Evolutionary conservation across 1,140 invertebrate genomes (phyloP).

Genomic region (Aphis craccivora): DNA sequence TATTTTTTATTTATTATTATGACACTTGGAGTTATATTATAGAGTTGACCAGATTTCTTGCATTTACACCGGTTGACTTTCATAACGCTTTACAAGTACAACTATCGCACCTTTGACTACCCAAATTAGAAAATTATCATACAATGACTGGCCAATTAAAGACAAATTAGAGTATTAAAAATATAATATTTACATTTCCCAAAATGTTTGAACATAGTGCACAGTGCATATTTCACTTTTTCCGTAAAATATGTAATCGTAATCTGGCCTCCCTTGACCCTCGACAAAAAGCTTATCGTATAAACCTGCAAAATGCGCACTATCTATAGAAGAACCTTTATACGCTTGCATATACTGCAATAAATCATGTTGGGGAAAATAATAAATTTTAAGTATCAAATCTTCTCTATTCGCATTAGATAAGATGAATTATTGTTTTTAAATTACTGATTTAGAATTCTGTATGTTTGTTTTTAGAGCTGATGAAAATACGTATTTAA

Average conservation of each 20-base stretch:
- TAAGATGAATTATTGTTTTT: background rate
- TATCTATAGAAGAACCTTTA: too few relatives aligned
- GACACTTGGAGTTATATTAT: too few relatives aligned
- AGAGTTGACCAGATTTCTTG: too few relatives aligned
- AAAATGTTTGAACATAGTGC: too few relatives aligned
- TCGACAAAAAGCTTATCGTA: too few relatives aligned
- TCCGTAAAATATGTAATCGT: background rate
- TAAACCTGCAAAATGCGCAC: too few relatives aligned
- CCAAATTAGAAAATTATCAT: background rate
- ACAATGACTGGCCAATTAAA: too few relatives aligned
- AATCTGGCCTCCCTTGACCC: too few relatives aligned
- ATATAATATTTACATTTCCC: too few relatives aligned
- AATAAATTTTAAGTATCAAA: background rate
- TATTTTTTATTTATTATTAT: too few relatives aligned
- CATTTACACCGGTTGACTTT: background rate
- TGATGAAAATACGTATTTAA: conserved; percentile 33
- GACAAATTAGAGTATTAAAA: too few relatives aligned
- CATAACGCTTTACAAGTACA: background rate
- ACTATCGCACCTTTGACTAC: background rate
- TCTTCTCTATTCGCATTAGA: background rate
- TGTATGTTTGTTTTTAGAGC: conserved; percentile 7
- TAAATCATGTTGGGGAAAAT: background rate
- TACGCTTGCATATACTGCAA: background rate
- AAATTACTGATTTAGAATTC: background rate
- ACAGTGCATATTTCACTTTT: too few relatives aligned